A percentile compares a stretch with the other conserved stretches of the same genome.
These are phyloP conservation scores for Pogonophryne albipinna DNA, from an alignment of 2,797 vertebrate genomes.

Conservation along the genomic window DNA sequence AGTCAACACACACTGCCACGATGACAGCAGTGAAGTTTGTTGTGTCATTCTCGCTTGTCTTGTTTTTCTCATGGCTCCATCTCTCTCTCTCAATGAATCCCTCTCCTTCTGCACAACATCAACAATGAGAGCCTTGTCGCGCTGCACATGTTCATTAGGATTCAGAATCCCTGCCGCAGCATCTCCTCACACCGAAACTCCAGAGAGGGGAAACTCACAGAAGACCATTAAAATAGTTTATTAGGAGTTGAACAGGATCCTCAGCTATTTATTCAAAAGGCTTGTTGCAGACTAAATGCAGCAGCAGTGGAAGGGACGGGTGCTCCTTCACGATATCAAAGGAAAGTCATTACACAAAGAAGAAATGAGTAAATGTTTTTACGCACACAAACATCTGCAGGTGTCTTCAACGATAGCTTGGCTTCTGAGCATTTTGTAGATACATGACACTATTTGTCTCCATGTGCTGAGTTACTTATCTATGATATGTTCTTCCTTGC, in stretches of 20 bases:
- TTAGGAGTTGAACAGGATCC: slow-evolving; percentile 18
- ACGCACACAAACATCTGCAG: slow-evolving; percentile 20
- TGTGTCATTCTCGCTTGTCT: slow-evolving; percentile 36
- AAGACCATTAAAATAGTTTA: background rate
- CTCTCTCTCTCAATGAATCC: background rate
- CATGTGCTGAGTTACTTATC: background rate
- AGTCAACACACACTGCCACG: slow-evolving; percentile 34
- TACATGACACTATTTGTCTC: background rate
- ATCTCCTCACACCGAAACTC: background rate
- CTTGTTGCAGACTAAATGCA: background rate
- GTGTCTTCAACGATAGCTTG: slow-evolving; percentile 1
- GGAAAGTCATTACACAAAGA: slow-evolving; percentile 7
- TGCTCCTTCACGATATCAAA: background rate
- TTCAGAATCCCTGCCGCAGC: slow-evolving; percentile 66
- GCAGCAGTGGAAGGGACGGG: background rate
- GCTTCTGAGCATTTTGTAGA: background rate
- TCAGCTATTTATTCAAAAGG: background rate
- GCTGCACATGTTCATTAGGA: slow-evolving; percentile 75
- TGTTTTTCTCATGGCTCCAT: slow-evolving; percentile 19
- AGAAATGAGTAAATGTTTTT: background rate
- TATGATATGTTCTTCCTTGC: background rate
- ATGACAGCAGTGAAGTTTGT: slow-evolving; percentile 25
- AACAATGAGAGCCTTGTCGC: slow-evolving; percentile 82
- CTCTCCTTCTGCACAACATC: slow-evolving; percentile 38
- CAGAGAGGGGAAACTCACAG: background rate